Conservation (phyloP, 2,113 vertebrate species). For the Chroicocephalus ridibundus region DNA sequence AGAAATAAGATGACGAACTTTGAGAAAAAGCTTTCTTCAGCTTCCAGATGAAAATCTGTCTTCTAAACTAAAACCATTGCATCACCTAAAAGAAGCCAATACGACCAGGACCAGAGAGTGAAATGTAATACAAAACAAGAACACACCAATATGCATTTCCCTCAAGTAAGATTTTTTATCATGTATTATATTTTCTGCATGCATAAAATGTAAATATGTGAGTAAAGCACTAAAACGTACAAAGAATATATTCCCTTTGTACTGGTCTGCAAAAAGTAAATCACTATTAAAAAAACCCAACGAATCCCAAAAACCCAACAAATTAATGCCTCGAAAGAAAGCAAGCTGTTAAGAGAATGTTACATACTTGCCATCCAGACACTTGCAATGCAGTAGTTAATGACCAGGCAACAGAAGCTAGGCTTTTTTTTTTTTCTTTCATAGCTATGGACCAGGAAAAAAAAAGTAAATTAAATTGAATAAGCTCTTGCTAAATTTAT, state of each 20-base stretch:
- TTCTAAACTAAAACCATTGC: background rate
- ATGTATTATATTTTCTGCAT: background rate
- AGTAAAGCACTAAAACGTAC: background rate
- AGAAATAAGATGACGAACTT: background rate
- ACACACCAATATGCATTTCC: background rate
- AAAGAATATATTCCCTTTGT: background rate
- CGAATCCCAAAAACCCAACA: background rate
- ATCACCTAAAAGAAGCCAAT: background rate
- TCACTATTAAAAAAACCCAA: background rate
- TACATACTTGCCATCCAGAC: background rate
- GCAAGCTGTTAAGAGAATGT: background rate
- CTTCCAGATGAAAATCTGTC: background rate
- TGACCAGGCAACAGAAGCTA: background rate
- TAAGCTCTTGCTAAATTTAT: conserved; percentile 43
- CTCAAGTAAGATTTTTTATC: background rate
- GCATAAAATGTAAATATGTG: background rate
- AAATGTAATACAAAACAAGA: background rate
- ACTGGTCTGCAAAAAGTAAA: background rate
- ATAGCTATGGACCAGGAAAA: background rate
- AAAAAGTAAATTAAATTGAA: conserved; percentile 26
- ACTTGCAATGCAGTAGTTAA: background rate
- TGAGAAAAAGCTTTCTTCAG: background rate
- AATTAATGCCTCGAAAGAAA: conserved; percentile 1
- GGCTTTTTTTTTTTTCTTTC: background rate
- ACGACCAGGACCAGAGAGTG: background rate